Conservation (phyloP, 2,113 vertebrate species). For the Vulpes vulpes region DNA sequence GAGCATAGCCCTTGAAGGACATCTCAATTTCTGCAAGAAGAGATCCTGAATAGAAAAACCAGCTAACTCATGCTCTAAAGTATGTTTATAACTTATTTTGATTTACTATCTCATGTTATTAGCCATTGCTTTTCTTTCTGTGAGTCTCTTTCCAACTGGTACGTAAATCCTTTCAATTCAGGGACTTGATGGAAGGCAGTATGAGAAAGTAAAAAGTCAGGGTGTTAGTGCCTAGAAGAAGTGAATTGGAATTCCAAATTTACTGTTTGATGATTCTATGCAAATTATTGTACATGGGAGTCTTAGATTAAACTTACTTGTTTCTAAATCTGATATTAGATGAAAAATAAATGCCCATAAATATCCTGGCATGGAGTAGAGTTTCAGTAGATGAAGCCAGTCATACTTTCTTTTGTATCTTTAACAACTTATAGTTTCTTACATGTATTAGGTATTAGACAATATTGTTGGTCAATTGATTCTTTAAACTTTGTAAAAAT, state of each 20-base stretch:
- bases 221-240: not conserved
- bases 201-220: not conserved
- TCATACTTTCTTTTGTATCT: not conserved
- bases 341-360: slow-evolving; percentile 5
- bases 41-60: not conserved
- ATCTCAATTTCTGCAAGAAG: not conserved
- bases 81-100: not conserved
- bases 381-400: not conserved
- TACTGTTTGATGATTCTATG: not conserved
- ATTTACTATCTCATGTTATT: not conserved
- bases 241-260: not conserved
- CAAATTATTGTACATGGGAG: not conserved
- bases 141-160: not conserved
- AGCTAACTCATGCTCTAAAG: not conserved
- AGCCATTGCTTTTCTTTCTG: not conserved
- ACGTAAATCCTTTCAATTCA: not conserved
- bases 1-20: not conserved
- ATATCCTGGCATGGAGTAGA: not conserved
- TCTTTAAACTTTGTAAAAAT: not conserved
- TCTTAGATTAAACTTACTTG: not conserved
- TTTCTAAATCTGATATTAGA: not conserved
- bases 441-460: not conserved
- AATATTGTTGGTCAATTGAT: not conserved
- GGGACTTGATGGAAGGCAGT: not conserved
- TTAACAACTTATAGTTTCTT: not conserved